A percentile compares a stretch with the other conserved stretches of the same genome.
Conservation (phyloP, 2,797 vertebrate genomes). For the Ctenopoma multispine region DNA sequence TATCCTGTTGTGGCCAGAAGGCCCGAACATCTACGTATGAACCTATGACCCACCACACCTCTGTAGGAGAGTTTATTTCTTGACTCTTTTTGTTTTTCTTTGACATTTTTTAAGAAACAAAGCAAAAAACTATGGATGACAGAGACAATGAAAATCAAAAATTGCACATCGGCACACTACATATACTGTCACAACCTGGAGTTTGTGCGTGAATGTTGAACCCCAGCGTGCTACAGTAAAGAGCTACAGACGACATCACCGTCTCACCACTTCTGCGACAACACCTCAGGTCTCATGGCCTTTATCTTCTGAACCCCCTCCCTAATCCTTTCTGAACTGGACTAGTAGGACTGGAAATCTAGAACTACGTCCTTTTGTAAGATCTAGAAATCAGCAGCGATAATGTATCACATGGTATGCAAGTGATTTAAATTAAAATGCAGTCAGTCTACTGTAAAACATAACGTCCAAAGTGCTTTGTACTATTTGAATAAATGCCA, state of each 20-base stretch:
- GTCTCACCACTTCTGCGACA: constrained; percentile 45
- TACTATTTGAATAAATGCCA: constrained; percentile 67
- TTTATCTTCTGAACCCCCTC: constrained; percentile 50
- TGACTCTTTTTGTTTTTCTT: constrained; percentile 53
- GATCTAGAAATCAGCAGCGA: constrained; percentile 52
- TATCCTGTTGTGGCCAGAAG: constrained; percentile 95
- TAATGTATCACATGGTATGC: constrained; percentile 50
- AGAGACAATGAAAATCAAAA: constrained; percentile 72
- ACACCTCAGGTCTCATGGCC: constrained; percentile 70
- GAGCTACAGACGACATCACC: constrained; percentile 42
- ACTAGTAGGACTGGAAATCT: constrained; percentile 58
- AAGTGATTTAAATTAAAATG: constrained; percentile 45
- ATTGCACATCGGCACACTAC: constrained; percentile 72
- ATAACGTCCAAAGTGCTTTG: constrained; percentile 72
- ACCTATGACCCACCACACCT: constrained; percentile 91
- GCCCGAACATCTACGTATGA: constrained; percentile 99
- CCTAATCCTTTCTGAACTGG: constrained; percentile 43
- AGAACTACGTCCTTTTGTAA: constrained; percentile 56
- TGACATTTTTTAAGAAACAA: constrained; percentile 71
- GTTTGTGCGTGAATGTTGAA: constrained; percentile 43
- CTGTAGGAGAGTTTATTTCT: constrained; percentile 72
- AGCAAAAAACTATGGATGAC: constrained; percentile 68
- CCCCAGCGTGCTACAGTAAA: constrained; percentile 42
- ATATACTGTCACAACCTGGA: constrained; percentile 60
- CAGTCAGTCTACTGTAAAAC: constrained; percentile 51